These are phyloP conservation scores for Ophion obscuratus DNA, from an alignment of 2,888 invertebrate species.

Conservation along the genomic window DNA sequence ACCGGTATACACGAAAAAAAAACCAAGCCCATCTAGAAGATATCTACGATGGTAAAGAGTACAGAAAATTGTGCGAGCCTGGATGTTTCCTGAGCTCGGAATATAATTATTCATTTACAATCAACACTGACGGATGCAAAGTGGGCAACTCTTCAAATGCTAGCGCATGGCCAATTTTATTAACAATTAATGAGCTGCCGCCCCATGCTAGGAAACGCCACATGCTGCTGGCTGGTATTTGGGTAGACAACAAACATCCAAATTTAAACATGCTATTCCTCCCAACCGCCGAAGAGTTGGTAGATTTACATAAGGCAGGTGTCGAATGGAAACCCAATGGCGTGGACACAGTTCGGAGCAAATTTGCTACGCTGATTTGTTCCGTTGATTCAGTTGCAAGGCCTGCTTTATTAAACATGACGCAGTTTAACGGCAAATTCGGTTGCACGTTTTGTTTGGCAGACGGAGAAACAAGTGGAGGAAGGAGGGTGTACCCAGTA, in stretches of 20 bases:
- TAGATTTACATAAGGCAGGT: too few relatives aligned
- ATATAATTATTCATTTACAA: conserved; percentile 49
- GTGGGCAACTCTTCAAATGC: conserved; percentile 36
- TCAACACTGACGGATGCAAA: conserved; percentile 45
- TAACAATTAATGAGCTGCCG: conserved; percentile 56
- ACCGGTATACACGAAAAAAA: conserved; percentile 21
- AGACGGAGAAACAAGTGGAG: conserved; percentile 27
- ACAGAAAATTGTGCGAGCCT: conserved; percentile 21
- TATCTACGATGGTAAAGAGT: conserved; percentile 52
- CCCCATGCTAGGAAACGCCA: conserved; percentile 45
- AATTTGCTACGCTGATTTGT: too few relatives aligned
- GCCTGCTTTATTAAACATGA: conserved; percentile 50
- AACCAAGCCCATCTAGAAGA: conserved; percentile 43
- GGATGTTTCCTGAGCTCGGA: conserved; percentile 41
- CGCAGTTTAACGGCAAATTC: conserved; percentile 55
- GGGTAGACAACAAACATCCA: conserved; percentile 56
- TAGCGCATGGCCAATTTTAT: conserved; percentile 40
- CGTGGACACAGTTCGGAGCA: conserved; percentile 42
- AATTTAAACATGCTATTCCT: neutral
- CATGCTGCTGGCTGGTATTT: conserved; percentile 52
- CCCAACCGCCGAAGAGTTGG: neutral
- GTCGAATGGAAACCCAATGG: neutral
- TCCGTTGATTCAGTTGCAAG: conserved; percentile 56
- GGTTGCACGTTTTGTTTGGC: conserved; percentile 58
- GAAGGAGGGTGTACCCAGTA: neutral